Percentiles rank a stretch among this genome's conserved stretches.
phyloP scores from a whole-genome alignment of 2,113 vertebrate genomes.

The Scopus umbretta region DNA sequence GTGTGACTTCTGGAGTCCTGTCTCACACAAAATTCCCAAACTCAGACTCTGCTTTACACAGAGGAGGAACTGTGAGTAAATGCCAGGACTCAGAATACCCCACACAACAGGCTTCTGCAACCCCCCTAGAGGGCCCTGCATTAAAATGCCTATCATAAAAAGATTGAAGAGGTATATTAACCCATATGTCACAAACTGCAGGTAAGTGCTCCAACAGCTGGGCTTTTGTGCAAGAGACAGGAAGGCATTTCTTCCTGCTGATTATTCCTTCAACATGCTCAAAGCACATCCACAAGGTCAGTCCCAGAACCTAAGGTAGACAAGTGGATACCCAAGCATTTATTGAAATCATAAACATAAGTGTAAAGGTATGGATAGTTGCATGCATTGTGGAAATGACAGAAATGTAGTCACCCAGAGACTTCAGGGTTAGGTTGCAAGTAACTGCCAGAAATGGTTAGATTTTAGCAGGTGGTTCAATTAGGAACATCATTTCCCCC shows the following conservation, averaged over 20 bases:
- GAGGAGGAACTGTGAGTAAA: not conserved
- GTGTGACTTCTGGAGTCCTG: not conserved
- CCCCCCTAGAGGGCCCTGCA: not conserved
- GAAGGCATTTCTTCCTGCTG: not conserved
- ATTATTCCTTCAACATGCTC: not conserved
- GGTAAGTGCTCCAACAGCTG: not conserved
- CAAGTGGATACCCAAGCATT: not conserved
- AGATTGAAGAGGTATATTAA: not conserved
- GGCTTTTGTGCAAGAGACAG: not conserved
- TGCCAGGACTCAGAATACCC: not conserved
- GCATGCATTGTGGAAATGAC: not conserved
- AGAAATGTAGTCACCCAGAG: not conserved
- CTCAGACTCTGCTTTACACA: not conserved
- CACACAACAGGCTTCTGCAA: not conserved
- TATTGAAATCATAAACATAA: not conserved
- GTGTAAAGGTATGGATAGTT: not conserved
- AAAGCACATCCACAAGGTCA: not conserved
- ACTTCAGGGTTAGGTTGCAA: not conserved
- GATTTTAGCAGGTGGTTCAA: not conserved
- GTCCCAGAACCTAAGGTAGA: not conserved
- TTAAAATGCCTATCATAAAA: not conserved
- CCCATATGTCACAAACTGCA: accelerated
- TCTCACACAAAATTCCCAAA: not conserved
- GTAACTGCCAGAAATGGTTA: not conserved
- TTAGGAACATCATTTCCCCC: not conserved